A percentile compares a stretch with the other conserved stretches of the same genome.
Evolutionary conservation across 2,888 invertebrate species (phyloP).

Genomic region (Phortica magna): DNA sequence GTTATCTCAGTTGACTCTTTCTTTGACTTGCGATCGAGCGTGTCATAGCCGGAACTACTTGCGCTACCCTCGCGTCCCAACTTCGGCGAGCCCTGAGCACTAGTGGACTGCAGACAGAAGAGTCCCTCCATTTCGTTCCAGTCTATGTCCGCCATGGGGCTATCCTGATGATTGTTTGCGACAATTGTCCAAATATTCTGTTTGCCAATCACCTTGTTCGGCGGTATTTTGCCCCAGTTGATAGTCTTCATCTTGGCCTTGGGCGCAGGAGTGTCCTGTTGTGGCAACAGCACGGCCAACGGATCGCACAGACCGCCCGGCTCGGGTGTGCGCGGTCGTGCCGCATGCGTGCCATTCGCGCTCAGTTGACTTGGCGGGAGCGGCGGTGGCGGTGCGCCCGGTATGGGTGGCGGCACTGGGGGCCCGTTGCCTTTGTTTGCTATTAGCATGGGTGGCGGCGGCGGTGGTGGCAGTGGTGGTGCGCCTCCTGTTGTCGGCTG

Average conservation of each 20-base stretch:
- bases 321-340: slow-evolving; percentile 65
- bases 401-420: slow-evolving; percentile 77
- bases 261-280: slow-evolving; percentile 95
- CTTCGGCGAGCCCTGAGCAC: slow-evolving; percentile 80
- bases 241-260: slow-evolving; percentile 98
- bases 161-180: slow-evolving; percentile 89
- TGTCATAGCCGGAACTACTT: slow-evolving; percentile 78
- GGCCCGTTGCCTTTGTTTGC: slow-evolving; percentile 60
- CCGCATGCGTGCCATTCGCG: slow-evolving; percentile 45
- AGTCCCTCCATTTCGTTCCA: slow-evolving; percentile 96
- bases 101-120: slow-evolving; percentile 91
- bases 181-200: slow-evolving; percentile 96
- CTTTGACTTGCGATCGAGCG: slow-evolving; percentile 82
- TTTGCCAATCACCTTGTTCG: slow-evolving; percentile 92
- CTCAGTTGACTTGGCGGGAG: slow-evolving; percentile 68
- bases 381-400: slow-evolving; percentile 70
- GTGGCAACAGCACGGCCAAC: slow-evolving; percentile 84
- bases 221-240: slow-evolving; percentile 98
- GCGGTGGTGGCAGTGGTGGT: slow-evolving; percentile 79
- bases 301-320: slow-evolving; percentile 56
- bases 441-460: slow-evolving; percentile 77
- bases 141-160: slow-evolving; percentile 90
- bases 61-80: slow-evolving; percentile 77
- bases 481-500: slow-evolving; percentile 57
- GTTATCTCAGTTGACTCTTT: slow-evolving; percentile 93